Evolutionary conservation across 2,797 vertebrate genomes (phyloP), one percentile per base, ranked within the genome.

Genomic region (Limosa lapponica): DNA sequence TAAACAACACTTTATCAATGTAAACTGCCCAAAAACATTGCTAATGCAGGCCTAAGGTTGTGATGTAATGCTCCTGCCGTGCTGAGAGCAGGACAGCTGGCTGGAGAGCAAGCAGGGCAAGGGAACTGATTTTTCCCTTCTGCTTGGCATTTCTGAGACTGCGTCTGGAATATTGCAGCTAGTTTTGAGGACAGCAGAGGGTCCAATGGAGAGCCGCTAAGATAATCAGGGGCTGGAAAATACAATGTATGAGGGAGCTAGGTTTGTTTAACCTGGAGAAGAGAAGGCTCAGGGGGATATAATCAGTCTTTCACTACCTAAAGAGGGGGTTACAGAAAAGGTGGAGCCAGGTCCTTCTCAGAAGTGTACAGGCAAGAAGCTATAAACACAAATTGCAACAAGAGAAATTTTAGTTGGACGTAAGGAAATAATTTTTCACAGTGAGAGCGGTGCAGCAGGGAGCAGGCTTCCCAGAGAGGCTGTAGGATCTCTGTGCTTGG

Each of bases 211-310:
- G 41, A 88, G 58, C 52, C 4, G 2, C 20, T 13, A 11, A 46
- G 48, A 9, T 8, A 48, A 36, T 43, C 32, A 46, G 32, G 48
- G 32, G 9, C 34, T 49, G 37, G 37, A 75, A 16, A 22, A 6
- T 2, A 0, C 3, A 4, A 1, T 0, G 0, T 11, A 1, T 30
- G 36, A 44, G 36, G 17, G 58, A 75, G 58, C n/a, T n/a, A 18
- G 16, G 4, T 58, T 86, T 69, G 59, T 71, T 83, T n/a, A 69
- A 48, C 59, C 54, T 78, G 69, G 71, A 44, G 58, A 37, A 59
- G 46, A 44, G 59, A 79, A 74, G 39, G 48, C 44, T 94, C 23
- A 55, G 64, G 39, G 30, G 27, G 13, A 2, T 85, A 7, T 10
- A 39, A 24, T 44, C 65, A 39, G 24, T 48, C 73, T 69, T 51